These are phyloP conservation scores for Darevskia nairensis DNA, from an alignment of 2,797 vertebrate genomes.

Conservation along the genomic window DNA sequence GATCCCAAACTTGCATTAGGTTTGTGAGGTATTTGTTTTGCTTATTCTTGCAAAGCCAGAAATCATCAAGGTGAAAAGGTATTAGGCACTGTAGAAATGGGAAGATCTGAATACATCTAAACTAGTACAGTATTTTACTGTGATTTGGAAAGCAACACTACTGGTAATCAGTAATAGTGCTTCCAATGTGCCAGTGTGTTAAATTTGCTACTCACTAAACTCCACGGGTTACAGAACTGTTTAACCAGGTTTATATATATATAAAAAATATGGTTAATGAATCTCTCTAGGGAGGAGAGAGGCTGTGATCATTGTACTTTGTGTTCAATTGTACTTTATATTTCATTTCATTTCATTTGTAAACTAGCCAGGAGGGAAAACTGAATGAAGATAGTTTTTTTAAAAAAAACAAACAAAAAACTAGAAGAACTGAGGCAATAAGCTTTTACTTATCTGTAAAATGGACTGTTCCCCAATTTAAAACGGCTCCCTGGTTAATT, in stretches of 20 bases:
- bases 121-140: background rate
- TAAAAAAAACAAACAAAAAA: no score
- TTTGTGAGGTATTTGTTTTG: background rate
- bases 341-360: background rate
- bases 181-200: background rate
- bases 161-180: background rate
- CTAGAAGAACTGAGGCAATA: no score
- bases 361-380: background rate
- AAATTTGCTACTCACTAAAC: conserved; percentile 13
- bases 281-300: background rate
- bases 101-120: background rate
- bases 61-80: background rate
- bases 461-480: background rate
- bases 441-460: background rate
- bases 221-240: background rate
- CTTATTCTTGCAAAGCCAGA: background rate
- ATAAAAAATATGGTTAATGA: background rate
- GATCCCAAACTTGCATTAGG: background rate
- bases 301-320: background rate
- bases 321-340: no score
- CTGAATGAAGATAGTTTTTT: no score
- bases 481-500: background rate
- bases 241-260: background rate
- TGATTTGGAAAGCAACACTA: background rate
- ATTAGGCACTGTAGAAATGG: background rate